A percentile compares a stretch with the other conserved stretches of the same genome.
These are phyloP conservation scores for Elegia similella DNA, from an alignment of 2,888 invertebrate genomes.

Conservation along the genomic window DNA sequence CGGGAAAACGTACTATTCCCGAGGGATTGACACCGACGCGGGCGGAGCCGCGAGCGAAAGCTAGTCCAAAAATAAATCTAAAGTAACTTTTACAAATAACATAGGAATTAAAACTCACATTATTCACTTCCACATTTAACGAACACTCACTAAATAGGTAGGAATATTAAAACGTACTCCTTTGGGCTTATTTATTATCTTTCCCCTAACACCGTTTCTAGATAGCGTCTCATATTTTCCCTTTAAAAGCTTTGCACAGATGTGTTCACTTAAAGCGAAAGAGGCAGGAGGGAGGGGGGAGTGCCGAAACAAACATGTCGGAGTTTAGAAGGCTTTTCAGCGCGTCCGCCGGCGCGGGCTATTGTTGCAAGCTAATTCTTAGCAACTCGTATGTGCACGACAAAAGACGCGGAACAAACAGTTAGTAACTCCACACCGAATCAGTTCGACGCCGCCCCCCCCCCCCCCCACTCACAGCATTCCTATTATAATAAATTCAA, in stretches of 20 bases:
- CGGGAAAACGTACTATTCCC: no score
- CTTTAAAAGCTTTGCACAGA: slow-evolving; percentile 47
- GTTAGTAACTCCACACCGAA: slow-evolving; percentile 1
- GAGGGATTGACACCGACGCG: no score
- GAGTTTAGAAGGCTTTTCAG: slow-evolving; percentile 39
- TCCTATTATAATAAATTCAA: slow-evolving; percentile 62
- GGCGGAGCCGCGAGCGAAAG: no score
- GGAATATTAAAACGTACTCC: slow-evolving; percentile 25
- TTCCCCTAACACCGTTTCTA: slow-evolving; percentile 27
- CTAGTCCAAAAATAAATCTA: no score
- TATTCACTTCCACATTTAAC: slow-evolving; percentile 5
- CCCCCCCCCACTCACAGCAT: slow-evolving; percentile 50
- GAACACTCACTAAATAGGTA: slow-evolving; percentile 11
- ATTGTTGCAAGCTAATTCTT: slow-evolving; percentile 42
- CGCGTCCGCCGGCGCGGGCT: slow-evolving; percentile 38
- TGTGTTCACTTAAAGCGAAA: slow-evolving; percentile 46
- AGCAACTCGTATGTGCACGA: neutral
- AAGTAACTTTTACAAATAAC: no score
- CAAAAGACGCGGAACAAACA: neutral
- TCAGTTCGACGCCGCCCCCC: slow-evolving; percentile 26
- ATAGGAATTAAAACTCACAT: slow-evolving; percentile 1
- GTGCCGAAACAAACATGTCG: slow-evolving; percentile 55
- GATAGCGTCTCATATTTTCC: slow-evolving; percentile 41
- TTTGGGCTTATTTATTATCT: slow-evolving; percentile 37
- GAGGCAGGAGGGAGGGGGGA: slow-evolving; percentile 35